A percentile compares a stretch with the other conserved stretches of the same genome.
Conservation (phyloP, 2,113 vertebrate species). For the Meriones unguiculatus region DNA sequence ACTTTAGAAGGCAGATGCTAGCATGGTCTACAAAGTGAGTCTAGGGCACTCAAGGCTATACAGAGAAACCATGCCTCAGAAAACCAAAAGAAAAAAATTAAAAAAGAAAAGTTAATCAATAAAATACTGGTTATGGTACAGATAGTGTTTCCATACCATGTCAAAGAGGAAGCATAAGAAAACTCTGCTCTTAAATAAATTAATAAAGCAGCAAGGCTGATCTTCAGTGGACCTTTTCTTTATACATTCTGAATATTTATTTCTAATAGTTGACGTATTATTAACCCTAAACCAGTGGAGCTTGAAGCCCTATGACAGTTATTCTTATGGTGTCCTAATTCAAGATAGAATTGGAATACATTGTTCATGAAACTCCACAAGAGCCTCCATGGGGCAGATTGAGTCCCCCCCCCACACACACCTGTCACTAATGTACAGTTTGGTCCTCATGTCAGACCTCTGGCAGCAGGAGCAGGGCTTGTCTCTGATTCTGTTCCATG, state of each 20-base stretch:
- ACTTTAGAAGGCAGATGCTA: no score
- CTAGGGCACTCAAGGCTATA: no score
- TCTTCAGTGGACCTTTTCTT: not conserved
- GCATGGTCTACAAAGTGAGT: no score
- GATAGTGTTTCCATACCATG: not conserved
- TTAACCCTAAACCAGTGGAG: not conserved
- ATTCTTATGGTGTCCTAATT: not conserved
- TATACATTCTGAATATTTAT: slow-evolving; percentile 4
- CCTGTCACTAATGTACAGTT: no score
- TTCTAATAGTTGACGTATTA: not conserved
- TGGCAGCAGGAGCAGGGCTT: no score
- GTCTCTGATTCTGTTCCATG: no score
- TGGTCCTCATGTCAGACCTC: no score
- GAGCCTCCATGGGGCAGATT: no score
- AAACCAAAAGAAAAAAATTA: no score
- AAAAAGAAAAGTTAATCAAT: not conserved
- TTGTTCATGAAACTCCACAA: not conserved
- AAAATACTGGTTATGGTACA: not conserved
- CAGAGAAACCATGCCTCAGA: no score
- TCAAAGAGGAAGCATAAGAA: not conserved
- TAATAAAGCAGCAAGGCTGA: not conserved
- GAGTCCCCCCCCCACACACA: no score
- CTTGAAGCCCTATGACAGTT: not conserved
- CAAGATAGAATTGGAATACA: not conserved
- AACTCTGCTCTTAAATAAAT: not conserved